Evolutionary conservation across 53 echinoderm and acorn worm genomes (phyloP).

Genomic region (Antedon mediterranea): DNA sequence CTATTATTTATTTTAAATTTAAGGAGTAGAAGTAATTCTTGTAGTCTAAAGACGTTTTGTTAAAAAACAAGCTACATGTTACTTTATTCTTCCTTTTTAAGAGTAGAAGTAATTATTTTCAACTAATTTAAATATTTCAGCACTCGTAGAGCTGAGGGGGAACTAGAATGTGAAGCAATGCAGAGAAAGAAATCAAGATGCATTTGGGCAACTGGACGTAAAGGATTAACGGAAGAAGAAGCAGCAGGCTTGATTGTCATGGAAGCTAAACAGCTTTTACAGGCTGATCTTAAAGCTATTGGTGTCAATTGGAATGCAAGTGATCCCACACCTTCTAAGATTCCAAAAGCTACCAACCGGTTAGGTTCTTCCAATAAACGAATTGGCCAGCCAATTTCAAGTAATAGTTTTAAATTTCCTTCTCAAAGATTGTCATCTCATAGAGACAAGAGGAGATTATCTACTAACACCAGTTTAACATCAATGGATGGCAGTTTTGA

Average conservation of each 20-base stretch:
- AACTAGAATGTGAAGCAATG: constrained; percentile 66
- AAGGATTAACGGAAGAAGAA: constrained; percentile 84
- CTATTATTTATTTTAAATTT: too few relatives aligned
- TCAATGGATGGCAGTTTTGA: background rate
- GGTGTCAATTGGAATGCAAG: constrained; percentile 53
- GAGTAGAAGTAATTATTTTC: too few relatives aligned
- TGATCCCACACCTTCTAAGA: background rate
- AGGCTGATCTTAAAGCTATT: constrained; percentile 52
- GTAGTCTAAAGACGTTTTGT: too few relatives aligned
- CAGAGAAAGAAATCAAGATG: constrained; percentile 74
- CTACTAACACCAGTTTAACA: background rate
- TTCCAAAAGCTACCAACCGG: background rate
- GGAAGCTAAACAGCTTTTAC: constrained; percentile 67
- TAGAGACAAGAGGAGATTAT: background rate
- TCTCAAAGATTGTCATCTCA: background rate
- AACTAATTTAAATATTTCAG: constrained; percentile 15
- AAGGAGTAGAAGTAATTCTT: too few relatives aligned
- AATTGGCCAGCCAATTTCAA: background rate
- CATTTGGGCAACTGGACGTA: constrained; percentile 96
- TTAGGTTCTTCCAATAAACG: background rate
- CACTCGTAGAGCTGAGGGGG: constrained; percentile 68
- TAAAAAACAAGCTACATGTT: too few relatives aligned
- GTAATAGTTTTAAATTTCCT: background rate
- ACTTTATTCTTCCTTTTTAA: too few relatives aligned
- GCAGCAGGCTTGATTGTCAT: constrained; percentile 67